Conservation (phyloP, 2,113 vertebrate genomes). For the Scomber japonicus region DNA sequence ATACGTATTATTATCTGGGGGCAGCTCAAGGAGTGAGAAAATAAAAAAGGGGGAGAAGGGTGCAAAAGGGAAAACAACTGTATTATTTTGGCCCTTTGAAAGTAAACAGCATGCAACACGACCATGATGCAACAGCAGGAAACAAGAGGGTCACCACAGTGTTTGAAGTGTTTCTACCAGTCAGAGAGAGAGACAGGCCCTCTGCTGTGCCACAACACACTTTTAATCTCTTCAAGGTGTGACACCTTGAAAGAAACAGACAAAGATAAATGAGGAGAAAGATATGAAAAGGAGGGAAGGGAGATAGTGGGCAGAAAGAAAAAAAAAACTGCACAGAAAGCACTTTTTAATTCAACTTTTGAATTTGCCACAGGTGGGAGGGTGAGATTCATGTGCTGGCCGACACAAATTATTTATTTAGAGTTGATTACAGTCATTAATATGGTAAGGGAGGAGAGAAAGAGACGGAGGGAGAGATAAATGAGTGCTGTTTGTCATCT, state of each 20-base stretch:
- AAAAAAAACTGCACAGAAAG: slow-evolving; percentile 43
- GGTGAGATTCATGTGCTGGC: slow-evolving; percentile 54
- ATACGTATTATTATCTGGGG: not conserved
- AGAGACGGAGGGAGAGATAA: slow-evolving; percentile 68
- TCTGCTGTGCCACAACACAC: slow-evolving; percentile 6
- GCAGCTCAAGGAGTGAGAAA: slow-evolving; percentile 1
- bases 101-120: slow-evolving; percentile 59
- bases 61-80: slow-evolving; percentile 27
- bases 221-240: slow-evolving; percentile 42
- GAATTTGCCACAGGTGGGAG: slow-evolving; percentile 64
- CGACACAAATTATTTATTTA: slow-evolving; percentile 75
- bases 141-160: slow-evolving; percentile 54
- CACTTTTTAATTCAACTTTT: slow-evolving; percentile 58
- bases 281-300: not conserved
- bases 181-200: slow-evolving; percentile 32
- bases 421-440: slow-evolving; percentile 78
- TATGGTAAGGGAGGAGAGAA: slow-evolving; percentile 58
- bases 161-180: slow-evolving; percentile 35
- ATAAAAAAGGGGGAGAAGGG: slow-evolving; percentile 7
- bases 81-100: slow-evolving; percentile 57
- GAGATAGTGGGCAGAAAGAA: not conserved
- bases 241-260: slow-evolving; percentile 26
- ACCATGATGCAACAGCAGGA: slow-evolving; percentile 70
- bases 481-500: slow-evolving; percentile 69
- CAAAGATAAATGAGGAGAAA: slow-evolving; percentile 33